Conservation (phyloP, 2,797 vertebrate species). For the Clamator glandarius region DNA sequence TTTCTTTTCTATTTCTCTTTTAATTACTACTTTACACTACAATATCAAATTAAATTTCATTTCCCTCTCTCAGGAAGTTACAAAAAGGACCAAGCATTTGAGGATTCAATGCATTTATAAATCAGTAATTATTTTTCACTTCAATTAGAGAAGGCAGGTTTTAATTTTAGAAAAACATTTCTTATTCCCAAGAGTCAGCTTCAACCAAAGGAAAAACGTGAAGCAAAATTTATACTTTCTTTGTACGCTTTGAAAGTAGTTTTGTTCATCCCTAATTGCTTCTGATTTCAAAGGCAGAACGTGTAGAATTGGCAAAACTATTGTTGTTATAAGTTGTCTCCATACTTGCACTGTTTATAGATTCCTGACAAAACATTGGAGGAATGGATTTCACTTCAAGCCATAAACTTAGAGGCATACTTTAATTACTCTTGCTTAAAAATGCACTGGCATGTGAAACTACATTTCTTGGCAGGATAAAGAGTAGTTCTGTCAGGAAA, state of each 20-base stretch:
- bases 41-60: neutral
- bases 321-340: constrained; percentile 42
- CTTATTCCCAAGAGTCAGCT: neutral
- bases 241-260: neutral
- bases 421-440: constrained; percentile 56
- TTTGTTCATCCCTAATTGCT: constrained; percentile 25
- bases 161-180: neutral
- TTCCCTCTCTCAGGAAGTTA: neutral
- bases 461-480: constrained; percentile 60
- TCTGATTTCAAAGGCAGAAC: constrained; percentile 34
- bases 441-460: constrained; percentile 26
- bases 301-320: constrained; percentile 17
- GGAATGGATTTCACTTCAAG: constrained; percentile 23
- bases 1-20: neutral
- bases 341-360: constrained; percentile 30
- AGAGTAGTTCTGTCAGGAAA: constrained; percentile 60
- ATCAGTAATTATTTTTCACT: neutral
- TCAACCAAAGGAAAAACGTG: neutral
- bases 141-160: neutral
- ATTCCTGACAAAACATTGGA: constrained; percentile 37
- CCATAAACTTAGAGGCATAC: constrained; percentile 29
- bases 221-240: neutral
- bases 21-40: neutral
- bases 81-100: neutral
- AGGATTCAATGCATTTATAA: neutral